Conservation (phyloP, 2,888 invertebrate genomes). For the Panzeria rudis region DNA sequence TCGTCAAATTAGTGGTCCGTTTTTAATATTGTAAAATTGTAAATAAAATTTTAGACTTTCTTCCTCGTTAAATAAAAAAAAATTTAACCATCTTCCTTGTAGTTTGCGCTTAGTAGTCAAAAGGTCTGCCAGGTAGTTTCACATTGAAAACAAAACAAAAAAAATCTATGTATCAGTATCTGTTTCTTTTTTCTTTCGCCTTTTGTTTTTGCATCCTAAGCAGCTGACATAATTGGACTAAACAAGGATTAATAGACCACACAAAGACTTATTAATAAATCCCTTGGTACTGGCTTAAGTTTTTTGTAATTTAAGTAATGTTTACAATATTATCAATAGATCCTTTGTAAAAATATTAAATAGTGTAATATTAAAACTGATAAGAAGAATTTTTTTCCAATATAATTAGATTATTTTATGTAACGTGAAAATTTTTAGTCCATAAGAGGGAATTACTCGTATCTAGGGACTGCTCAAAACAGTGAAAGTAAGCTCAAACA, state of each 20-base stretch:
- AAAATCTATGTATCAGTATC: not conserved
- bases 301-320: constrained; percentile 12
- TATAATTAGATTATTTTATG: too few species aligned
- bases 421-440: too few species aligned
- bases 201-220: constrained; percentile 43
- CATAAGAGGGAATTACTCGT: too few species aligned
- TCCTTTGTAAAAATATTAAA: not conserved
- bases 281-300: constrained; percentile 11
- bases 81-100: not conserved
- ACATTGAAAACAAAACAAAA: not conserved
- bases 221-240: constrained; percentile 64
- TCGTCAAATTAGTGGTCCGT: not conserved
- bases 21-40: not conserved
- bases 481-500: too few species aligned
- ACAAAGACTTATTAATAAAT: constrained; percentile 60
- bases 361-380: not conserved
- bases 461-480: too few species aligned
- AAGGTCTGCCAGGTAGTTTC: constrained; percentile 27
- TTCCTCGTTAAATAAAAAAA: not conserved
- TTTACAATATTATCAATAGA: constrained; percentile 17
- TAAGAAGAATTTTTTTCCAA: too few species aligned
- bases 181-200: not conserved
- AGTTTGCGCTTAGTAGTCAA: not conserved
- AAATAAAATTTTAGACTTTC: not conserved
- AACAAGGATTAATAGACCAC: constrained; percentile 70